A percentile compares a stretch with the other conserved stretches of the same genome.
Evolutionary conservation across 2,797 vertebrate species (phyloP).

Genomic region (Carapus acus): DNA sequence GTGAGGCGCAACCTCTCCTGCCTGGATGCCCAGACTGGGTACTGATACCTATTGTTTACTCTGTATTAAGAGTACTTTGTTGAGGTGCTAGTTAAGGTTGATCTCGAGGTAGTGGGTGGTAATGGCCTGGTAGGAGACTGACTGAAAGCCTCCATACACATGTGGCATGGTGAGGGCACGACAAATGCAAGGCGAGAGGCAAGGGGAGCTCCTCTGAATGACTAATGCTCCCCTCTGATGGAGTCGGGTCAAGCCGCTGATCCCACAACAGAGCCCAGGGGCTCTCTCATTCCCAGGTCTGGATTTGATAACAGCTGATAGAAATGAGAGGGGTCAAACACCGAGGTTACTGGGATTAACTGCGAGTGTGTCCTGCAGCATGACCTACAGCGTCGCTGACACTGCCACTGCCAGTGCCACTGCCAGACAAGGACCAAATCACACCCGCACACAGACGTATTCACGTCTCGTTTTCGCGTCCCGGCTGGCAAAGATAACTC

Average conservation of each 20-base stretch:
- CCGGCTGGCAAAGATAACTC: neutral
- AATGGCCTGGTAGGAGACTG: neutral
- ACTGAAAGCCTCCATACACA: neutral
- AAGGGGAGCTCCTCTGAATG: constrained; percentile 8
- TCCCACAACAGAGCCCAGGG: constrained; percentile 30
- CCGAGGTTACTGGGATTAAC: constrained; percentile 28
- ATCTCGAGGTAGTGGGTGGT: too few relatives aligned
- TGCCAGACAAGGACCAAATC: too few relatives aligned
- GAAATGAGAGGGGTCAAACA: constrained; percentile 58
- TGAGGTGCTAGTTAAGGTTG: too few relatives aligned
- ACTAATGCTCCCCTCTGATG: constrained; percentile 15
- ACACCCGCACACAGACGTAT: constrained; percentile 4
- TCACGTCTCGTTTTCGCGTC: constrained; percentile 13
- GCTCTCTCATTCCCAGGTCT: constrained; percentile 21
- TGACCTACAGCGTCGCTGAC: constrained; percentile 18
- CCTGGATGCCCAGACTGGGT: too few relatives aligned
- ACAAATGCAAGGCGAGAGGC: neutral
- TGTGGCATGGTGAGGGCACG: neutral
- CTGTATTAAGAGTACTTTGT: too few relatives aligned
- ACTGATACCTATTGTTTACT: too few relatives aligned
- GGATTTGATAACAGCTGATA: constrained; percentile 29
- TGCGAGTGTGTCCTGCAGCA: constrained; percentile 8
- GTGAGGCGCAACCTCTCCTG: too few relatives aligned
- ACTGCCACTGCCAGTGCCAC: too few relatives aligned
- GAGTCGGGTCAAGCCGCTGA: constrained; percentile 33